Evolutionary conservation across 2,888 invertebrate genomes (phyloP).

Genomic region (Agrochola macilenta): DNA sequence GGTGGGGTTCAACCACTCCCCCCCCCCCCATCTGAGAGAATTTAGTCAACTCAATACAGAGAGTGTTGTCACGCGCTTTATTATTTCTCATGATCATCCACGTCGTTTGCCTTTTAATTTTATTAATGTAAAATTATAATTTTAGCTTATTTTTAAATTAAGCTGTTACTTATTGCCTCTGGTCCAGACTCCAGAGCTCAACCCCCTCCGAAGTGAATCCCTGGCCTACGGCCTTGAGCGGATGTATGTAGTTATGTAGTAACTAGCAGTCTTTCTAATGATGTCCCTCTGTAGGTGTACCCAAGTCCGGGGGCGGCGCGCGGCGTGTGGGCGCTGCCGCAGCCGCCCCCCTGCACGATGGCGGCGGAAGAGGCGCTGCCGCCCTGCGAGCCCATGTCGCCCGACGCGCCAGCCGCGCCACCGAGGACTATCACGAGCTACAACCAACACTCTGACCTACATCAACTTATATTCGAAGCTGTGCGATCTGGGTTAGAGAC

Average conservation of each 20-base stretch:
- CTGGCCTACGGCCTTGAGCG: neutral
- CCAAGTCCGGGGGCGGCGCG: constrained; percentile 97
- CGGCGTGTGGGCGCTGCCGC: constrained; percentile 96
- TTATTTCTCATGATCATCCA: neutral
- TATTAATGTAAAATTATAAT: neutral
- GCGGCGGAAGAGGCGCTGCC: constrained; percentile 92
- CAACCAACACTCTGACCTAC: constrained; percentile 87
- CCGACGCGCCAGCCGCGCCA: constrained; percentile 84
- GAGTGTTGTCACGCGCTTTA: neutral
- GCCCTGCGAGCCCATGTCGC: constrained; percentile 87
- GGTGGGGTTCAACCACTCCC: neutral
- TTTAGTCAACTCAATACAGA: neutral
- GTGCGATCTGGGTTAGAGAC: constrained; percentile 93
- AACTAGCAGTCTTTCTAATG: neutral
- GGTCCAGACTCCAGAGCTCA: neutral
- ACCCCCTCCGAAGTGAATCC: neutral
- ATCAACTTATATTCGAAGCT: constrained; percentile 95
- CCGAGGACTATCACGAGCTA: constrained; percentile 83
- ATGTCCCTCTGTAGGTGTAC: constrained; percentile 89
- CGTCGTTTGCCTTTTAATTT: too few relatives aligned
- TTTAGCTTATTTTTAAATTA: neutral
- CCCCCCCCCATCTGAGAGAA: neutral
- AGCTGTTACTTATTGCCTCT: neutral
- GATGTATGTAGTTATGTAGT: neutral
- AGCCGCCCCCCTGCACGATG: constrained; percentile 95